Base-by-base conservation (phyloP, 2,888 invertebrate genomes). In the Marronus borbonicus region DNA sequence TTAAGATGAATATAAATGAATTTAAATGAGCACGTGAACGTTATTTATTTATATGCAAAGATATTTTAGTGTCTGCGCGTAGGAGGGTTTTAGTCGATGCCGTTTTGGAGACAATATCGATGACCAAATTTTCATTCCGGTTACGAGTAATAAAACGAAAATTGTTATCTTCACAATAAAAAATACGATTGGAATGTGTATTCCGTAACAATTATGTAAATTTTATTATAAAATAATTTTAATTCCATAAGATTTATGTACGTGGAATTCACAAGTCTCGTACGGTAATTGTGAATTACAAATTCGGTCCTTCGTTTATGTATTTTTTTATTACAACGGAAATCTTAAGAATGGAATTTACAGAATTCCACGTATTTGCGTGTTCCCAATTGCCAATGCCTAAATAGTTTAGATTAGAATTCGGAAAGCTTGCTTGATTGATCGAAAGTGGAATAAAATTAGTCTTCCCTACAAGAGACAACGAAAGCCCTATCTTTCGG, bases 171-270 rank as follows among this genome's bases (percentile, higher is more conserved):
- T 17, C 52, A 52, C n/a, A 17, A 52, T 17, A 52, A 52, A 52
- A 52, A 52, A 52, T 17, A 52, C 5, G n/a, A 17, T 52, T 17
- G n/a, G 17, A 52, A 17, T n/a, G 14, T n/a, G 17, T n/a, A 17
- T 65, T 65, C 31, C 65, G 65, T 65, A 65, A 65, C 39, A 31
- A 39, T 65, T 65, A 65, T 65, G 65, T 36, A 65, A 65, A 65
- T 39, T 17, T 65, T 65, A 39, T 17, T 39, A 65, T 65, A 65
- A 65, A 65, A 65, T 39, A n/a, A 39, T 17, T 39, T 65, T 65
- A 65, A 65, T 65, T n/a, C 65, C 36, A 10, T 39, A 65, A 31
- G 39, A 65, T 65, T 65, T 65, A 65, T 65, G 17, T 39, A n/a
- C 39, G 2, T 39, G 39, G 31, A 14, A 39, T 65, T 31, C 14